phyloP scores from a whole-genome alignment of 2,113 vertebrate genomes.

The Epinephelus cyanopodus region DNA sequence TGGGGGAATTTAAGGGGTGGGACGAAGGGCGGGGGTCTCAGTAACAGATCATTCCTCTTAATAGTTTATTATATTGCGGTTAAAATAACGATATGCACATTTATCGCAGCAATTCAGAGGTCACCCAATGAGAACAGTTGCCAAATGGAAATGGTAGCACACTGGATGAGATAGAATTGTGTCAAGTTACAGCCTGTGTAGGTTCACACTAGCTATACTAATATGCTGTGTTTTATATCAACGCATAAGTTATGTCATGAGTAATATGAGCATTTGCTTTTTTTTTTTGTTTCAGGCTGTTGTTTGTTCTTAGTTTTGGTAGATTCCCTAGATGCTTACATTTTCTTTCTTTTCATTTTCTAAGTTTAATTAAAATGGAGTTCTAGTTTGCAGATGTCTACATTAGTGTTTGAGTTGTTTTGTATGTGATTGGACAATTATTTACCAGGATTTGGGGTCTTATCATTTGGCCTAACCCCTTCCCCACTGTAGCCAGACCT shows the following conservation, averaged over 20 bases:
- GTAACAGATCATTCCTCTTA: conserved; percentile 53
- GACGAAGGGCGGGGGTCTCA: conserved; percentile 19
- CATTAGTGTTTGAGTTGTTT: conserved; percentile 69
- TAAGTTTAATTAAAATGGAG: conserved; percentile 56
- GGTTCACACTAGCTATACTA: conserved; percentile 55
- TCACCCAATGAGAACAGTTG: conserved; percentile 67
- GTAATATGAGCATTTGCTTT: conserved; percentile 52
- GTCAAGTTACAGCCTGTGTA: conserved; percentile 45
- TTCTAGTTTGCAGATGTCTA: conserved; percentile 70
- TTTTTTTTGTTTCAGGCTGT: conserved; percentile 61
- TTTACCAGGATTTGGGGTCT: conserved; percentile 59
- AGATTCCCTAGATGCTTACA: conserved; percentile 60
- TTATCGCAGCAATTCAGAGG: conserved; percentile 48
- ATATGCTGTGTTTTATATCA: conserved; percentile 66
- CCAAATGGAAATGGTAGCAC: conserved; percentile 74
- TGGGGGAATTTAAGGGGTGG: conserved; percentile 37
- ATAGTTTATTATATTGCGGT: conserved; percentile 45
- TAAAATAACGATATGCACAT: conserved; percentile 62
- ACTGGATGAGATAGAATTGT: conserved; percentile 53
- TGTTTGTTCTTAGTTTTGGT: conserved; percentile 67
- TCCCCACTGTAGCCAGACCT: conserved; percentile 48
- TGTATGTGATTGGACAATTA: conserved; percentile 66
- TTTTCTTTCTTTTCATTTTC: conserved; percentile 63
- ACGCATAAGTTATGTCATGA: conserved; percentile 43
- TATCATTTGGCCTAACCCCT: conserved; percentile 11